These are phyloP conservation scores for Corythornis vintsioides DNA, from an alignment of 2,113 vertebrate genomes.

Conservation along the genomic window DNA sequence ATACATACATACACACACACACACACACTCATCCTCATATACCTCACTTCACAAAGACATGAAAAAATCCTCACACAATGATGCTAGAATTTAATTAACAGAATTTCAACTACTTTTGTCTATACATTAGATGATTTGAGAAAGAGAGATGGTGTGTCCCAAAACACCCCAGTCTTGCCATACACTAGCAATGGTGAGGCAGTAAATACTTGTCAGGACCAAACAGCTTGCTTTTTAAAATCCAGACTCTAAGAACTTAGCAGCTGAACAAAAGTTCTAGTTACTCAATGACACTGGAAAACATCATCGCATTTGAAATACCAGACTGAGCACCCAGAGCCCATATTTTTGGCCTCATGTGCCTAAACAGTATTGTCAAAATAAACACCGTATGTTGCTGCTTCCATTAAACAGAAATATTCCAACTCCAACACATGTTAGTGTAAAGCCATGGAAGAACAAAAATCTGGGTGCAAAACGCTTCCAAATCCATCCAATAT, in stretches of 20 bases:
- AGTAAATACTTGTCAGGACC: neutral
- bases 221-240: neutral
- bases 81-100: neutral
- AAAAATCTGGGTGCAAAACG: neutral
- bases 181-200: fast-evolving
- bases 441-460: neutral
- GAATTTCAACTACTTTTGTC: neutral
- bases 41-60: neutral
- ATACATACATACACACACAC: too few relatives aligned
- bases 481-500: neutral
- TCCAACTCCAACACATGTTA: neutral
- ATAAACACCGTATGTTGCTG: neutral
- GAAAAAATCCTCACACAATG: neutral
- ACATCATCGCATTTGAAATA: neutral
- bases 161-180: neutral
- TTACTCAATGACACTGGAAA: neutral
- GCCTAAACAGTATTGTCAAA: neutral
- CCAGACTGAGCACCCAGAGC: neutral
- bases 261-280: neutral
- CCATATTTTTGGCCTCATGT: neutral
- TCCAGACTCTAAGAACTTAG: neutral
- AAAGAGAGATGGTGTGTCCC: fast-evolving
- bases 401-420: neutral
- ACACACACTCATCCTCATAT: neutral
- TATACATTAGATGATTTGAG: neutral